Conservation (phyloP, 2,113 vertebrate genomes). For the Telmatochromis sp. region DNA sequence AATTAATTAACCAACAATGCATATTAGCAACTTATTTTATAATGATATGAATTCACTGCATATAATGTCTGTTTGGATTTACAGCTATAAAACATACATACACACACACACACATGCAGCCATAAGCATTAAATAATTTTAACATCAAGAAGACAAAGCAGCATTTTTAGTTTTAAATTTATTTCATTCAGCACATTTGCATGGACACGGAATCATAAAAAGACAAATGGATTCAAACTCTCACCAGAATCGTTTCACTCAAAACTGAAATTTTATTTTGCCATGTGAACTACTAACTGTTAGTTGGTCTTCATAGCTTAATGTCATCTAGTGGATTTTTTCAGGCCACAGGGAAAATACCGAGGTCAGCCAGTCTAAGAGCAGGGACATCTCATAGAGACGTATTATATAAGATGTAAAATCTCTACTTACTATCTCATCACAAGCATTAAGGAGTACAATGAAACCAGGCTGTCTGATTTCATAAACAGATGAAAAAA, state of each 20-base stretch:
- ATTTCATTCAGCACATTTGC: constrained; percentile 18
- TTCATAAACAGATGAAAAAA: neutral
- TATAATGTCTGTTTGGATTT: neutral
- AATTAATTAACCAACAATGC: neutral
- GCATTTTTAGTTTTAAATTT: neutral
- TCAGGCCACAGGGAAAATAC: neutral
- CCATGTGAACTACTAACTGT: neutral
- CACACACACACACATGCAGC: neutral
- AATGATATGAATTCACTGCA: neutral
- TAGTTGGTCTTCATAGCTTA: neutral
- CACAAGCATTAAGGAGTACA: neutral
- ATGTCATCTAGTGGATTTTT: neutral
- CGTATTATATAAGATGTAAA: neutral
- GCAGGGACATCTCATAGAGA: constrained; percentile 25
- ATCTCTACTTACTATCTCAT: neutral
- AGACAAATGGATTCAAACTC: neutral
- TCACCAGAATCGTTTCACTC: neutral
- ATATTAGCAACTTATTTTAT: neutral
- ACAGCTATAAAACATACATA: neutral
- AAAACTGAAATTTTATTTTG: neutral
- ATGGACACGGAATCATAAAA: constrained; percentile 13
- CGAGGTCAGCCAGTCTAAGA: neutral
- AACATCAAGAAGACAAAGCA: neutral
- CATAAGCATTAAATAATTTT: neutral
- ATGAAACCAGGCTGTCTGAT: neutral